Conservation (phyloP, 2,888 invertebrate genomes). For the Noctua comes region DNA sequence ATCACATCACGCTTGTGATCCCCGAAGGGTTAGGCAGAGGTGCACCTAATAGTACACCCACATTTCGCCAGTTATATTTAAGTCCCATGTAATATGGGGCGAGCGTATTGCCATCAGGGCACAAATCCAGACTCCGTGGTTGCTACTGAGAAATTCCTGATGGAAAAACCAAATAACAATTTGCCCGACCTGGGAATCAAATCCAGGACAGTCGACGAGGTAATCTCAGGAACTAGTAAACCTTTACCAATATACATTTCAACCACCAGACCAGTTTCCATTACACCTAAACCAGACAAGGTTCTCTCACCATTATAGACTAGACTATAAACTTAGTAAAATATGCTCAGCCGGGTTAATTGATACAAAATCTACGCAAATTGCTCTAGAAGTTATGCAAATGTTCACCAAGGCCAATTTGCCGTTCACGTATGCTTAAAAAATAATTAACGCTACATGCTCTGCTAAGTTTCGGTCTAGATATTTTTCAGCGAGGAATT, state of each 20-base stretch:
- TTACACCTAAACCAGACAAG: not conserved
- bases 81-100: no score
- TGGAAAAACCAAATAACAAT: no score
- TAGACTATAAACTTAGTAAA: not conserved
- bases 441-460: slow-evolving; percentile 66
- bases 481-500: slow-evolving; percentile 48
- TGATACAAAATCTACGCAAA: slow-evolving; percentile 41
- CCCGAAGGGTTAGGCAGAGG: no score
- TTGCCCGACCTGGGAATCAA: no score
- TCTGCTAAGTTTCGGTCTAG: slow-evolving; percentile 64
- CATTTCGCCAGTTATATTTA: no score
- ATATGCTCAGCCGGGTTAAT: slow-evolving; percentile 13
- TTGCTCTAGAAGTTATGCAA: slow-evolving; percentile 51
- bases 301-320: not conserved
- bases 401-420: slow-evolving; percentile 54
- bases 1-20: no score
- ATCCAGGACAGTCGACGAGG: no score
- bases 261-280: not conserved
- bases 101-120: no score
- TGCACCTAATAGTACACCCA: no score
- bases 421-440: slow-evolving; percentile 58
- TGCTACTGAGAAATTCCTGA: no score
- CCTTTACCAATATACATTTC: not conserved
- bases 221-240: not conserved
- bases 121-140: no score